Conservation (phyloP, 2,113 vertebrate genomes). For the Turnix velox region DNA sequence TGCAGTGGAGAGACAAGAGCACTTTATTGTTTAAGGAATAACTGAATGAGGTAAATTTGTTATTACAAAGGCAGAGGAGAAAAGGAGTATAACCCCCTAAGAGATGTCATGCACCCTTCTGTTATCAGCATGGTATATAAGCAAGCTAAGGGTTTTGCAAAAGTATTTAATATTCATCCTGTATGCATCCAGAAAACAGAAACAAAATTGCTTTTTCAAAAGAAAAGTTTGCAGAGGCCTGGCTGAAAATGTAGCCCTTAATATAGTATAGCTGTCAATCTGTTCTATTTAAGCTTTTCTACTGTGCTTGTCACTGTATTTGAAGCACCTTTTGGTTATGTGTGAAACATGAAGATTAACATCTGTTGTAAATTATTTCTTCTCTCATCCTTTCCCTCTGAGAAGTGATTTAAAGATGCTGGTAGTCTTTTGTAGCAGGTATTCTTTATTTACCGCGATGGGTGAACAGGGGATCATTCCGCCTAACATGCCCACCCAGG, state of each 20-base stretch:
- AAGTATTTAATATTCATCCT: constrained; percentile 38
- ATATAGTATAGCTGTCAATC: constrained; percentile 15
- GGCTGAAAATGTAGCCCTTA: not conserved
- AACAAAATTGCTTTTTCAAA: not conserved
- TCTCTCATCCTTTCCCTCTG: not conserved
- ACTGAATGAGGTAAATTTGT: not conserved
- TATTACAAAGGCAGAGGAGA: not conserved
- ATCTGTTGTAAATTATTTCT: constrained; percentile 10
- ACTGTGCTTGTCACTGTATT: not conserved
- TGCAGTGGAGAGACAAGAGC: not conserved
- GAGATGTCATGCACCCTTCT: not conserved
- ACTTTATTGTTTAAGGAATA: not conserved
- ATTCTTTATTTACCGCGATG: too few relatives aligned
- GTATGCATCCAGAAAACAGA: not conserved
- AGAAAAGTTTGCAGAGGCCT: not conserved
- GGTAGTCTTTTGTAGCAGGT: too few relatives aligned
- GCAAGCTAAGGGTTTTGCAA: not conserved
- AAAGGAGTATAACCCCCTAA: not conserved
- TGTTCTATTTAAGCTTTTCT: constrained; percentile 3
- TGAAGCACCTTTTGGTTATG: not conserved
- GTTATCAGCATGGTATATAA: not conserved
- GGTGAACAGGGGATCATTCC: too few relatives aligned
- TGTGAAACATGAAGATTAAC: not conserved
- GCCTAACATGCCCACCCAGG: too few relatives aligned
- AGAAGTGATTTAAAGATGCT: too few relatives aligned